phyloP scores from a whole-genome alignment of 2,797 vertebrate species.

The Okamejei kenojei region DNA sequence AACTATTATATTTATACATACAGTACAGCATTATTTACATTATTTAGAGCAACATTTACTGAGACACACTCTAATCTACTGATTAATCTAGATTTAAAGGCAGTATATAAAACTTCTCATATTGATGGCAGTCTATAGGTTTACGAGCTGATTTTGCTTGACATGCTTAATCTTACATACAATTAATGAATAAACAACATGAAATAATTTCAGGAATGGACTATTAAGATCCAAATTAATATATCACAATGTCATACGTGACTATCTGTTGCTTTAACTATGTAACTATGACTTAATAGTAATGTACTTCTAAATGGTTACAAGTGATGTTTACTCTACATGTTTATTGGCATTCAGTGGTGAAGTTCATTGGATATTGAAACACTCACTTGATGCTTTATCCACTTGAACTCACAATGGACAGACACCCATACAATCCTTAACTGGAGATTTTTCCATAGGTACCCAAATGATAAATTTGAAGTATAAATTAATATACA shows the following conservation, averaged over 20 bases:
- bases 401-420: not conserved
- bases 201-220: slow-evolving; percentile 1
- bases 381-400: not conserved
- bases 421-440: not conserved
- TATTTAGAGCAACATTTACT: not conserved
- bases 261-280: not conserved
- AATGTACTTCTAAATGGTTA: not conserved
- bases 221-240: not conserved
- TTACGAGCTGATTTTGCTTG: not conserved
- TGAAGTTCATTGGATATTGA: not conserved
- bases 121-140: not conserved
- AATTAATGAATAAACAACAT: not conserved
- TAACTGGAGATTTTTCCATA: slow-evolving; percentile 14
- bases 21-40: not conserved
- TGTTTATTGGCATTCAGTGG: not conserved
- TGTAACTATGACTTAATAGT: not conserved
- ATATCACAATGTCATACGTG: not conserved
- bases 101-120: not conserved
- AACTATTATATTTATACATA: not conserved
- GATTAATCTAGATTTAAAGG: not conserved
- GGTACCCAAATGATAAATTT: not conserved
- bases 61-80: not conserved
- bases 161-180: not conserved
- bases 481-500: not conserved
- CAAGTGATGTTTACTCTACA: not conserved